Base-by-base conservation (phyloP, 2,888 invertebrate genomes). In the Dugesia japonica region DNA sequence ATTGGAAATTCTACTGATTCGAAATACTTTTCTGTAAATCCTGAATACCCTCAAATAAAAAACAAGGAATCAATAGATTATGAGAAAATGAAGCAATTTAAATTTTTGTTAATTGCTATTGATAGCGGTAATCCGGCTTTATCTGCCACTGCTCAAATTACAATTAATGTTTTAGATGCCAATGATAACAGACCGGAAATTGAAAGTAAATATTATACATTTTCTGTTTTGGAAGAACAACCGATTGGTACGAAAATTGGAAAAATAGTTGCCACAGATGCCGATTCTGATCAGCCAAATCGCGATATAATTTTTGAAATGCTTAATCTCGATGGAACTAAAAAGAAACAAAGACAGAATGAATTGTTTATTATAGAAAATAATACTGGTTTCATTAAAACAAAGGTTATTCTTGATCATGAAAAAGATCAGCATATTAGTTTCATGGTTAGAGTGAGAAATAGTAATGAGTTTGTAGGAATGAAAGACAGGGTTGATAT, bases 221-320 rank as follows among this genome's bases (percentile, higher is more conserved):
- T 56, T 56, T 20, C 56, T n/a, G 56, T 56, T 56, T 56, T 56
- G 17, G 56, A 56, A 56, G 56, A 56, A 56, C 56, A 56, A 56
- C n/a, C 56, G 17, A 23, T 56, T 23, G 56, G 56, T 13, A 56
- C 56, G 4, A 56, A 56, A 56, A 56, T 56, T 7, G 56, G 56
- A 20, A 4, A 56, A n/a, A 56, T 56, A 9, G n/a, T 56, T 9
- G 56, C 56, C 4, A 56, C 9, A 4, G 56, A 56, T 56, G 56
- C 56, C 4, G 56, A 56, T n/a, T 9, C 56, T 4, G 56, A 56
- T 7, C 56, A 56, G 17, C 7, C 7, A n/a, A 56, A 56, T 56
- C 56, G 56, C 1, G 56, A 56, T 56, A n/a, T 56, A 1, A 56
- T 56, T 20, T 56, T 56, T 56, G 56, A 56, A 56, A 56, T 56